Percentiles rank a stretch among this genome's conserved stretches.
Evolutionary conservation across 1,140 invertebrate genomes (phyloP).

Genomic region (Rhyacophila brunnea): DNA sequence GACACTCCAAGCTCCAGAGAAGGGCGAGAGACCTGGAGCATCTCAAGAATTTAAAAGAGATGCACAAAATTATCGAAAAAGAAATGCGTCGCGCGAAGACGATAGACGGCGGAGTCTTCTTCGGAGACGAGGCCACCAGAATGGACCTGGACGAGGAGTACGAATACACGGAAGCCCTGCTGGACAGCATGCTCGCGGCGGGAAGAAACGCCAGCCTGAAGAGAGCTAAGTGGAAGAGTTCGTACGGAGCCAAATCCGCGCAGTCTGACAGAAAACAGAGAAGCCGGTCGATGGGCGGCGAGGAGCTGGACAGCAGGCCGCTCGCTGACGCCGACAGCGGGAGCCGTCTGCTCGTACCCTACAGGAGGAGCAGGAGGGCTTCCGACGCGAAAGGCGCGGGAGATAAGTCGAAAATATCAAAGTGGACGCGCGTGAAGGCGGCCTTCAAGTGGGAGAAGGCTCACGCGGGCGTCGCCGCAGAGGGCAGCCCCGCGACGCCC

Average conservation of each 20-base stretch:
- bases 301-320: slow-evolving; percentile 44
- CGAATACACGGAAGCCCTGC: slow-evolving; percentile 56
- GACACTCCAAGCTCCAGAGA: slow-evolving; percentile 67
- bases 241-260: slow-evolving; percentile 47
- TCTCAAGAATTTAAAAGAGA: slow-evolving; percentile 63
- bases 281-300: slow-evolving; percentile 50
- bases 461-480: slow-evolving; percentile 39
- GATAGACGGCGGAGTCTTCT: slow-evolving; percentile 43
- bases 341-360: slow-evolving; percentile 21
- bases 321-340: slow-evolving; percentile 16
- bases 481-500: background rate
- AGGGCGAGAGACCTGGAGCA: slow-evolving; percentile 72
- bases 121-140: slow-evolving; percentile 48
- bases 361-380: slow-evolving; percentile 37
- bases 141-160: slow-evolving; percentile 57
- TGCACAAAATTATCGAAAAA: slow-evolving; percentile 51
- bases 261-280: slow-evolving; percentile 51
- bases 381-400: slow-evolving; percentile 47
- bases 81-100: slow-evolving; percentile 45
- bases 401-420: slow-evolving; percentile 63
- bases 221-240: slow-evolving; percentile 48
- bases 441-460: slow-evolving; percentile 76
- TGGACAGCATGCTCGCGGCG: slow-evolving; percentile 55
- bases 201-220: slow-evolving; percentile 47
- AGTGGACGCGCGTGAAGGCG: slow-evolving; percentile 81